phyloP scores from a whole-genome alignment of 2,888 invertebrate genomes.

The Chloromyia formosa region DNA sequence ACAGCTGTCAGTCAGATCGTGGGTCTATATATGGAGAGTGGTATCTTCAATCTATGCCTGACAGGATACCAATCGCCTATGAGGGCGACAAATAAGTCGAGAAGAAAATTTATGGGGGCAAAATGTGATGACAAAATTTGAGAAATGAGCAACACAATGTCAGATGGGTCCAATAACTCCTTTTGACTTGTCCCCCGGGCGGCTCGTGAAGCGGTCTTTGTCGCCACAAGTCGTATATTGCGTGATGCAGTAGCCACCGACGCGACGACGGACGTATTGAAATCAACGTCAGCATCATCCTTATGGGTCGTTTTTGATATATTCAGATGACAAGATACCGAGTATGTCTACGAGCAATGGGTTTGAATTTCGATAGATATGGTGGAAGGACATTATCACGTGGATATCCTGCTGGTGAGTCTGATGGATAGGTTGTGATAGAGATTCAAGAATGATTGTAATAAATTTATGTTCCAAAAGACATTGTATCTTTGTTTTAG shows the following conservation, averaged over 20 bases:
- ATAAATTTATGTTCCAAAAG: constrained; percentile 16
- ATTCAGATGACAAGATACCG: constrained; percentile 13
- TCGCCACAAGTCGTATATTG: background rate
- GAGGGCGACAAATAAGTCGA: constrained; percentile 33
- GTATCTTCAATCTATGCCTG: background rate
- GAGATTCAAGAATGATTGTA: constrained; percentile 11
- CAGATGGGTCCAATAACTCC: constrained; percentile 37
- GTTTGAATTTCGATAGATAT: constrained; percentile 30
- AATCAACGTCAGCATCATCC: background rate
- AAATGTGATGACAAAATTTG: constrained; percentile 38
- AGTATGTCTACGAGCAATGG: background rate
- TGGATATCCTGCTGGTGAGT: background rate
- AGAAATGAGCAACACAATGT: constrained; percentile 36
- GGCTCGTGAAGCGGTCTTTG: background rate
- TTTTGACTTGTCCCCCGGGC: background rate
- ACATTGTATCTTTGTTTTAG: background rate
- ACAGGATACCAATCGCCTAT: constrained; percentile 23
- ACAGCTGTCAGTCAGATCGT: background rate
- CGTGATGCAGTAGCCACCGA: background rate
- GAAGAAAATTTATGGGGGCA: constrained; percentile 33
- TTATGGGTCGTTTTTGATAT: constrained; percentile 6
- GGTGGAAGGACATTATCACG: background rate
- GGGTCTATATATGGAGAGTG: background rate
- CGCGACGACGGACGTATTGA: background rate
- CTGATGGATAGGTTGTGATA: constrained; percentile 26